Conservation (phyloP, 1,140 invertebrate species). For the Drosophila neocordata region DNA sequence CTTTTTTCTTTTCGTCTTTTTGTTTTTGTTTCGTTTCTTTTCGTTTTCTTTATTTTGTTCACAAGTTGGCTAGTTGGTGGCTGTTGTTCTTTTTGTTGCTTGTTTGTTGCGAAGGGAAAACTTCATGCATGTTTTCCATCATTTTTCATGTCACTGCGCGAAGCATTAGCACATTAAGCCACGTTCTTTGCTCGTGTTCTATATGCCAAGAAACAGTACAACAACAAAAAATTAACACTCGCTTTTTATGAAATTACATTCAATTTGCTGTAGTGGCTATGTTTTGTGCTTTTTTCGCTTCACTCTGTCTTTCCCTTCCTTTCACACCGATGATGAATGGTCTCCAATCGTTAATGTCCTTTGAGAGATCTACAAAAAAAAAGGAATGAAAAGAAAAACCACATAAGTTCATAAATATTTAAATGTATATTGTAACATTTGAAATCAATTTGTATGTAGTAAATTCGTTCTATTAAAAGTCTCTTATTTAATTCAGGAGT, state of each 20-base stretch:
- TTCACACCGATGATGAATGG: constrained; percentile 60
- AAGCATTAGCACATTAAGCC: constrained; percentile 72
- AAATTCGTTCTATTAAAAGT: constrained; percentile 7
- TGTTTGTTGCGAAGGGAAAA: constrained; percentile 35
- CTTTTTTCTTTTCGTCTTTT: constrained; percentile 30
- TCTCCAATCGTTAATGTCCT: constrained; percentile 60
- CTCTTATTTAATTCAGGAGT: constrained; percentile 11
- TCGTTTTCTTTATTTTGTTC: constrained; percentile 40
- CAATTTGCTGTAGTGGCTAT: constrained; percentile 71
- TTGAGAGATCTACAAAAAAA: constrained; percentile 17
- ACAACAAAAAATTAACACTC: constrained; percentile 71
- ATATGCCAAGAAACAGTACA: constrained; percentile 48
- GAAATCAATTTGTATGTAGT: constrained; percentile 2
- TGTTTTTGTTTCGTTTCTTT: constrained; percentile 56
- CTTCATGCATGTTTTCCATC: constrained; percentile 65
- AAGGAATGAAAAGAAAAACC: constrained; percentile 8
- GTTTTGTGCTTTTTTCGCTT: constrained; percentile 23
- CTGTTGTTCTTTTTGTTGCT: constrained; percentile 24
- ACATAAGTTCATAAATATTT: constrained; percentile 29
- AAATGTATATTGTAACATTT: constrained; percentile 6
- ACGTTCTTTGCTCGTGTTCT: constrained; percentile 44
- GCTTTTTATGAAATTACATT: constrained; percentile 81
- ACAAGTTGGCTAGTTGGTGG: constrained; percentile 36
- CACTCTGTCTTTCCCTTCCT: constrained; percentile 8
- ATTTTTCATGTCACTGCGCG: constrained; percentile 78